Evolutionary conservation across 2,888 invertebrate genomes (phyloP).

Genomic region (Trichogramma evanescens): DNA sequence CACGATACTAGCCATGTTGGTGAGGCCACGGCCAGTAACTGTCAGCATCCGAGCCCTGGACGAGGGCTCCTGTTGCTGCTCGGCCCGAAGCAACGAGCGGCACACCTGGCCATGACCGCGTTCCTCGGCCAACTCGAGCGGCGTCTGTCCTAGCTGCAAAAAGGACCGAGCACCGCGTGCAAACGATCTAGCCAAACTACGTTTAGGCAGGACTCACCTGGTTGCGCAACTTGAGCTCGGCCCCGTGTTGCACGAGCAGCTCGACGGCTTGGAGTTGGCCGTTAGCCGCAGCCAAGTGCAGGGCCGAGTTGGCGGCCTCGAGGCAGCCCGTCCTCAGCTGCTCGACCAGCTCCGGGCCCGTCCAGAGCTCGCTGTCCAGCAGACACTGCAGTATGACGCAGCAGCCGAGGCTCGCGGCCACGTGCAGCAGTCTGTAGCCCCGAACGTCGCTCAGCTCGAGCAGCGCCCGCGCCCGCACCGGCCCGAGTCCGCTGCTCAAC

Average conservation of each 20-base stretch:
- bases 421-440: constrained; percentile 62
- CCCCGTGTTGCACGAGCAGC: constrained; percentile 61
- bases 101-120: constrained; percentile 62
- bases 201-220: constrained; percentile 51
- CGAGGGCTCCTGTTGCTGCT: neutral
- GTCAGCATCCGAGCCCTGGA: neutral
- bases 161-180: neutral
- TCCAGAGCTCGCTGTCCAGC: neutral
- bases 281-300: constrained; percentile 68
- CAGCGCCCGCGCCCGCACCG: neutral
- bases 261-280: constrained; percentile 66
- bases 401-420: constrained; percentile 65
- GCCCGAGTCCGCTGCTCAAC: neutral
- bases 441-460: neutral
- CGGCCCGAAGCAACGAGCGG: constrained; percentile 55
- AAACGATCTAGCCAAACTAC: neutral
- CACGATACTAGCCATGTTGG: too few species aligned
- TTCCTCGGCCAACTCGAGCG: constrained; percentile 73
- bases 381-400: constrained; percentile 20
- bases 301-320: constrained; percentile 53
- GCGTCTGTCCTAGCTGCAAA: constrained; percentile 52
- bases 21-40: too few species aligned
- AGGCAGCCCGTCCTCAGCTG: neutral
- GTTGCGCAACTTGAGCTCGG: constrained; percentile 67
- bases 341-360: neutral